Base-by-base conservation (phyloP, 2,113 vertebrate genomes). In the Eonycteris spelaea region DNA sequence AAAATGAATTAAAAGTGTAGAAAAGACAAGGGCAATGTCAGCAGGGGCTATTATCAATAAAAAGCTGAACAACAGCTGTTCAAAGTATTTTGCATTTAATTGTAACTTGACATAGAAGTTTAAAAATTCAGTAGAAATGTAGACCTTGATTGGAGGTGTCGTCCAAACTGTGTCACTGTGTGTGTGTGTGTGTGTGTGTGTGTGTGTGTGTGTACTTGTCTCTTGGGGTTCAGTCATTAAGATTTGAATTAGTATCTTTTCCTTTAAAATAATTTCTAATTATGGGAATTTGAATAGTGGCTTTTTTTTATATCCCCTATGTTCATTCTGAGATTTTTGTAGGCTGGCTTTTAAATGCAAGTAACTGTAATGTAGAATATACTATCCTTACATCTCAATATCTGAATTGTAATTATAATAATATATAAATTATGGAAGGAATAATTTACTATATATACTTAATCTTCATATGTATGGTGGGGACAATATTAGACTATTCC, bases 191-290 rank as follows among this genome's bases (percentile, higher is more conserved):
- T 43, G 22, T 24, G 9, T 21, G 40, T 67, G 22, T 30, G 35
- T 78, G 8, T 71, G 14, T 45, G 21, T 33, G 3, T 48, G 3
- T 14, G 2, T 30, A 1, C 2, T 48, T 28, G 35, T 70, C 38
- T 75, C 38, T 21, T 55, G 51, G 21, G 67, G 61, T 7, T 45
- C 28, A 67, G 30, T 83, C 19, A 22, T 45, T 87, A 90, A 80
- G 59, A 90, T 65, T 77, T 85, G 61, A 90, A 59, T 77, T 68
- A 79, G 35, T 63, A 87, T 57, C 55, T 87, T 95, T 92, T 80
- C 18, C 33, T 68, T 91, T 80, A 43, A 68, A 77, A 94, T 91
- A 45, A 51, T 85, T 90, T 87, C 24, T 55, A 87, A 24, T 79
- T 79, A 45, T 63, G 12, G 18, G 80, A 79, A 83, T 74, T 83